These are phyloP conservation scores for Tinamus guttatus DNA, from an alignment of 2,113 vertebrate genomes.

Conservation along the genomic window DNA sequence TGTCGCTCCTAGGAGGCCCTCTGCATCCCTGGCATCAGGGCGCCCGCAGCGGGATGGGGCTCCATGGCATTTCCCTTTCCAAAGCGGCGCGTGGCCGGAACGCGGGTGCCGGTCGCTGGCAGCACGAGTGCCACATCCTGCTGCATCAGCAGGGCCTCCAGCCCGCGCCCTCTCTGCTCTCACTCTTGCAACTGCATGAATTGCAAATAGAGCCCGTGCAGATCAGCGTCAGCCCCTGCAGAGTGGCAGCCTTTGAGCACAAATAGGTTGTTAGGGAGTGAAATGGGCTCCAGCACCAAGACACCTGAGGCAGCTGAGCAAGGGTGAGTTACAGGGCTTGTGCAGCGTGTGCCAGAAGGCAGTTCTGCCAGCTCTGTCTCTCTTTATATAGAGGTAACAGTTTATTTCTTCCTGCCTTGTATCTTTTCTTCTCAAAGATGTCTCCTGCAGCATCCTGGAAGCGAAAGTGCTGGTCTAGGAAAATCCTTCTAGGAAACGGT, in stretches of 20 bases:
- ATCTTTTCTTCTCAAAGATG: not conserved
- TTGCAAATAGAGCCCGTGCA: constrained; percentile 19
- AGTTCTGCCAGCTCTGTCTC: not conserved
- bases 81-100: not conserved
- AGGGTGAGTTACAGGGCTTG: not conserved
- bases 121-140: no score
- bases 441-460: not conserved
- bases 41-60: not conserved
- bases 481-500: not conserved
- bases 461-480: not conserved
- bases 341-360: not conserved
- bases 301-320: not conserved
- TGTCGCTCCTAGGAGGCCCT: constrained; percentile 2
- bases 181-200: not conserved
- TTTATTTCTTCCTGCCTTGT: not conserved
- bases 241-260: not conserved
- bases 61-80: not conserved
- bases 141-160: not conserved
- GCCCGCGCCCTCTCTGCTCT: not conserved
- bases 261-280: not conserved
- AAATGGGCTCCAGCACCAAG: not conserved
- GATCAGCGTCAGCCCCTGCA: constrained; percentile 15
- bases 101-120: no score
- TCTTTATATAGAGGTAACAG: not conserved
- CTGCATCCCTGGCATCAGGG: constrained; percentile 38